phyloP scores from a whole-genome alignment of 2,113 vertebrate species.

The Epinephelus moara region DNA sequence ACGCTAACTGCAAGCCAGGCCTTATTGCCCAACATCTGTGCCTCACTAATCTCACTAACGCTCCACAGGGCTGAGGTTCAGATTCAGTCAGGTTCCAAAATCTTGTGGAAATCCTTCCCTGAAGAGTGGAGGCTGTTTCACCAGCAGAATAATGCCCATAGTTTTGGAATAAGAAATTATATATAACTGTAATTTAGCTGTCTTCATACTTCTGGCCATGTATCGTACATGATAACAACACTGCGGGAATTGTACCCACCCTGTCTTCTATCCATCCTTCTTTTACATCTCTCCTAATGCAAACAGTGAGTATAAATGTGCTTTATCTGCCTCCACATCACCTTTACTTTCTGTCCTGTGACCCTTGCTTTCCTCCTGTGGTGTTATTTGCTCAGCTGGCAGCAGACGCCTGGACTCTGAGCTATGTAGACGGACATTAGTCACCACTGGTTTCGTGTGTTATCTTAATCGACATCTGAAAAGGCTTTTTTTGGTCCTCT shows the following conservation, averaged over 20 bases:
- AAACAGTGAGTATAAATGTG: constrained; percentile 49
- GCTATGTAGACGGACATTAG: background rate
- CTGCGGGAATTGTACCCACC: constrained; percentile 13
- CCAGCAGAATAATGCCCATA: background rate
- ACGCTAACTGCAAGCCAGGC: background rate
- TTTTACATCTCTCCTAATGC: constrained; percentile 28
- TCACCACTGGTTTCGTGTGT: constrained; percentile 34
- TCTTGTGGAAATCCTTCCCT: constrained; percentile 2
- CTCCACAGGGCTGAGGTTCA: constrained; percentile 2
- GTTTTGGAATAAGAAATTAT: constrained; percentile 12
- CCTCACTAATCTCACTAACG: constrained; percentile 10
- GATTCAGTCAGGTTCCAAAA: constrained; percentile 26
- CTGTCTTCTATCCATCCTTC: constrained; percentile 11
- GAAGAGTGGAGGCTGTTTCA: background rate
- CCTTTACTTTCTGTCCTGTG: constrained; percentile 52
- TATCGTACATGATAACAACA: background rate
- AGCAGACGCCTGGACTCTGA: constrained; percentile 40
- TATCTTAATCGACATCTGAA: constrained; percentile 42
- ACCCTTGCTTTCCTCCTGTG: constrained; percentile 54
- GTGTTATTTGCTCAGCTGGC: constrained; percentile 83
- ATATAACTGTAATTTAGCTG: background rate
- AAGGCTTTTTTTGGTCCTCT: constrained; percentile 24
- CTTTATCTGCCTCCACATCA: constrained; percentile 45
- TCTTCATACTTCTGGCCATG: background rate
- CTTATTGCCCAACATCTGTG: constrained; percentile 22